These are phyloP conservation scores for Myxocyprinus asiaticus DNA, from an alignment of 2,113 vertebrate genomes.

Conservation along the genomic window DNA sequence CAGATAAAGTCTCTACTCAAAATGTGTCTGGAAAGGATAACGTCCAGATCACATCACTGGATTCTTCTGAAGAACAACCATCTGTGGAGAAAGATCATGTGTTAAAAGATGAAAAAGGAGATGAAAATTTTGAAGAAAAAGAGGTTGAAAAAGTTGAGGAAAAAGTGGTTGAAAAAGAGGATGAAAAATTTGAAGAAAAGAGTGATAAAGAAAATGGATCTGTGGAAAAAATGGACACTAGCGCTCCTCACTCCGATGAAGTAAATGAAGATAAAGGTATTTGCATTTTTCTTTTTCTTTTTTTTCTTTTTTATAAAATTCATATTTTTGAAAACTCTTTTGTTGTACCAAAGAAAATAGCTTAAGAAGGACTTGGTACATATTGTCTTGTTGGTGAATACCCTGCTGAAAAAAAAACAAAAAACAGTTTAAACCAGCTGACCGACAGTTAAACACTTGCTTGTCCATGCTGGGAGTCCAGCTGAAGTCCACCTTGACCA, in stretches of 20 bases:
- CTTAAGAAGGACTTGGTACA: too few relatives aligned
- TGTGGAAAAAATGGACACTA: slow-evolving; percentile 59
- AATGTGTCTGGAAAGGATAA: slow-evolving; percentile 3
- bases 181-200: slow-evolving; percentile 45
- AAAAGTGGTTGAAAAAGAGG: slow-evolving; percentile 42
- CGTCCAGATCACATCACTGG: neutral
- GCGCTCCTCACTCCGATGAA: slow-evolving; percentile 44
- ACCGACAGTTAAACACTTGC: too few relatives aligned
- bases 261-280: slow-evolving; percentile 64
- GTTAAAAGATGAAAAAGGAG: slow-evolving; percentile 31
- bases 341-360: neutral
- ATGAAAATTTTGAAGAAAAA: slow-evolving; percentile 25
- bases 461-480: too few relatives aligned
- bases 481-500: too few relatives aligned
- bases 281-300: neutral
- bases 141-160: slow-evolving; percentile 9
- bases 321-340: neutral
- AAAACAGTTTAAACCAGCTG: too few relatives aligned
- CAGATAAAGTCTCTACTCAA: slow-evolving; percentile 56
- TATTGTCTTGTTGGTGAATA: too few relatives aligned
- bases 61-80: slow-evolving; percentile 30
- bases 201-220: slow-evolving; percentile 58
- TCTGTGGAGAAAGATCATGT: slow-evolving; percentile 18
- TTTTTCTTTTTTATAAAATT: neutral
- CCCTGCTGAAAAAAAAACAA: too few relatives aligned